These are phyloP conservation scores for Eulemur coronatus DNA, from an alignment of 2,797 vertebrate genomes.

Conservation along the genomic window DNA sequence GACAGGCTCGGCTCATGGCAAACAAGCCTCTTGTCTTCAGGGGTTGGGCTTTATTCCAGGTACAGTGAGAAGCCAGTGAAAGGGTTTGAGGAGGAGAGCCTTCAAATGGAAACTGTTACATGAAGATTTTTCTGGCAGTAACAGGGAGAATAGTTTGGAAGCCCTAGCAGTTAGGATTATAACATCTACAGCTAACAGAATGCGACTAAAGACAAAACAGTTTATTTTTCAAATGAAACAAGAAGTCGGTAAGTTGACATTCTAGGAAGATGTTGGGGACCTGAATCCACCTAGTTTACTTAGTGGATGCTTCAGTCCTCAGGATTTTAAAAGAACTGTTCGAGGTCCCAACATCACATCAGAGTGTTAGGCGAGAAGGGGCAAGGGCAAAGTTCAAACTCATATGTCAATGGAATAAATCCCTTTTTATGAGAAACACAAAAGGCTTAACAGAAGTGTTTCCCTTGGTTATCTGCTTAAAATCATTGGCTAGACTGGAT, in stretches of 20 bases:
- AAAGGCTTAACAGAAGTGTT: background rate
- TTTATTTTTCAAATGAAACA: background rate
- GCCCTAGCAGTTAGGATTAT: background rate
- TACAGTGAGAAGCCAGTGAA: background rate
- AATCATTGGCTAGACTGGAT: background rate
- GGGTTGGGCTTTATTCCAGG: background rate
- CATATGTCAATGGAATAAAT: background rate
- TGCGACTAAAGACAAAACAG: background rate
- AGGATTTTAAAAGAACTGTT: background rate
- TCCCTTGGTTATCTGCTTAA: background rate
- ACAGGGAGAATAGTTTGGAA: background rate
- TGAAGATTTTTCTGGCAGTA: background rate
- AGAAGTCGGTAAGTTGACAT: background rate
- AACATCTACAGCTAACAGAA: background rate
- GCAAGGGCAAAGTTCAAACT: background rate
- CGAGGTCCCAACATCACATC: background rate
- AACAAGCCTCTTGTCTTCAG: accelerated
- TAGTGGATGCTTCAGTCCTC: no score
- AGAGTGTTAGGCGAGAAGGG: background rate
- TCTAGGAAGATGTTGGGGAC: background rate
- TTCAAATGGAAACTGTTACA: background rate
- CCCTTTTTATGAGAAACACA: background rate
- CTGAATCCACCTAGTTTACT: background rate
- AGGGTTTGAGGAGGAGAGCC: background rate
- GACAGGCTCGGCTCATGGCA: background rate